phyloP scores from a whole-genome alignment of 53 echinoderm and acorn worm genomes.

The Astropecten irregularis region DNA sequence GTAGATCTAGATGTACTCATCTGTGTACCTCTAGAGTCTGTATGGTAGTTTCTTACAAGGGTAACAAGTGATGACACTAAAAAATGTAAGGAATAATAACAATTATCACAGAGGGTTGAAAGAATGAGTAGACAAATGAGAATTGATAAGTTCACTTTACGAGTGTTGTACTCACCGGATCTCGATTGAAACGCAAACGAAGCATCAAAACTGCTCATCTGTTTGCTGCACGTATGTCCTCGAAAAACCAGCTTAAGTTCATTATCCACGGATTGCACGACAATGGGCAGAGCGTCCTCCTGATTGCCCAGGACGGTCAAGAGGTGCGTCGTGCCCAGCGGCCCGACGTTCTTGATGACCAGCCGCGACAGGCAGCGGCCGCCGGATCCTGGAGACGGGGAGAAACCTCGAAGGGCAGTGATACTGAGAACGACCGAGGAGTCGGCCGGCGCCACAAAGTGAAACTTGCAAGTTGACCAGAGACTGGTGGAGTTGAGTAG shows the following conservation, averaged over 20 bases:
- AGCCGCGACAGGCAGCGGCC: conserved; percentile 72
- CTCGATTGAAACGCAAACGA: conserved; percentile 87
- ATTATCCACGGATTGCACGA: conserved; percentile 83
- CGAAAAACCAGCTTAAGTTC: conserved; percentile 86
- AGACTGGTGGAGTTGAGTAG: conserved; percentile 43
- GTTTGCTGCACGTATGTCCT: conserved; percentile 55
- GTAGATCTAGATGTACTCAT: no score
- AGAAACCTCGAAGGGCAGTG: conserved; percentile 72
- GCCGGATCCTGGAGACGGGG: conserved; percentile 23
- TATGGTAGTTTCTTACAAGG: no score
- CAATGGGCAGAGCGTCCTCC: conserved; percentile 69
- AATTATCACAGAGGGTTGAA: no score
- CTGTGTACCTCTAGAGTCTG: no score
- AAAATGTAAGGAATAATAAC: no score
- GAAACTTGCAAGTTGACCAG: conserved; percentile 68
- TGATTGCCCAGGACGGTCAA: conserved; percentile 41
- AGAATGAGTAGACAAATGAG: no score
- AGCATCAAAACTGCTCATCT: conserved; percentile 81
- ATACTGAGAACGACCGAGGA: conserved; percentile 79
- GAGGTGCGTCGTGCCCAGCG: conserved; percentile 53
- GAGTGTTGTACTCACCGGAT: conserved; percentile 57
- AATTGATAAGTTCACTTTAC: no score
- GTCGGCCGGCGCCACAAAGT: conserved; percentile 69
- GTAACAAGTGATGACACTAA: no score
- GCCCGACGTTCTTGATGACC: conserved; percentile 64